Evolutionary conservation across 2,113 vertebrate genomes (phyloP).

Genomic region (Azemiops feae): DNA sequence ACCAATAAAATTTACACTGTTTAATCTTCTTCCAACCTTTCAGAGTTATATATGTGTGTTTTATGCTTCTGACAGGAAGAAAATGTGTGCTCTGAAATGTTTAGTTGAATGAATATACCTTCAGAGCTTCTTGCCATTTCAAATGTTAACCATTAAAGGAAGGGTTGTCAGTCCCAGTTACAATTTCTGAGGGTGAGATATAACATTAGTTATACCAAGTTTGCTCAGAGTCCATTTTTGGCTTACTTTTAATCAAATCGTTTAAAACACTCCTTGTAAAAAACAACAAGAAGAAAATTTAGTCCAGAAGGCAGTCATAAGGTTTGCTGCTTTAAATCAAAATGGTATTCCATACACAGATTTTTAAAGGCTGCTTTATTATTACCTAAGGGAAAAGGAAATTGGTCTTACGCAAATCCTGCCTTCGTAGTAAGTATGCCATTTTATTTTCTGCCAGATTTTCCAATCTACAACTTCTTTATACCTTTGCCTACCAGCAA

Average conservation of each 20-base stretch:
- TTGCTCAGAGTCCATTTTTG: constrained; percentile 8
- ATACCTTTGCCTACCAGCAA: neutral
- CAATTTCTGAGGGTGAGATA: constrained; percentile 14
- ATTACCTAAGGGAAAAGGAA: neutral
- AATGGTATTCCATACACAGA: neutral
- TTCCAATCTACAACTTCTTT: neutral
- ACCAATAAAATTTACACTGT: neutral
- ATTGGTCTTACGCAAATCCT: neutral
- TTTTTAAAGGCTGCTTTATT: neutral
- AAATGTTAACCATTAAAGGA: constrained; percentile 5
- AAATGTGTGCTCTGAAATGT: neutral
- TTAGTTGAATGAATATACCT: neutral
- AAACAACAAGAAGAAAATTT: neutral
- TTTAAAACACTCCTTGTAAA: neutral
- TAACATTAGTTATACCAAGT: constrained; percentile 26
- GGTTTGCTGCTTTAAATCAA: neutral
- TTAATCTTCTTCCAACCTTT: neutral
- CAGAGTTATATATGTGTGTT: neutral
- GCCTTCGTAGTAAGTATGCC: neutral
- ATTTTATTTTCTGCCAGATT: neutral
- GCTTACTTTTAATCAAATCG: neutral
- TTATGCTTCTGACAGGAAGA: neutral
- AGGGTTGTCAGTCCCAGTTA: constrained; percentile 35
- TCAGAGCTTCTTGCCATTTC: constrained; percentile 15
- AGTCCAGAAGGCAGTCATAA: neutral